Percentiles rank a stretch among this genome's conserved stretches.
Conservation (phyloP, 2,797 vertebrate species). For the Microhierax caerulescens region DNA sequence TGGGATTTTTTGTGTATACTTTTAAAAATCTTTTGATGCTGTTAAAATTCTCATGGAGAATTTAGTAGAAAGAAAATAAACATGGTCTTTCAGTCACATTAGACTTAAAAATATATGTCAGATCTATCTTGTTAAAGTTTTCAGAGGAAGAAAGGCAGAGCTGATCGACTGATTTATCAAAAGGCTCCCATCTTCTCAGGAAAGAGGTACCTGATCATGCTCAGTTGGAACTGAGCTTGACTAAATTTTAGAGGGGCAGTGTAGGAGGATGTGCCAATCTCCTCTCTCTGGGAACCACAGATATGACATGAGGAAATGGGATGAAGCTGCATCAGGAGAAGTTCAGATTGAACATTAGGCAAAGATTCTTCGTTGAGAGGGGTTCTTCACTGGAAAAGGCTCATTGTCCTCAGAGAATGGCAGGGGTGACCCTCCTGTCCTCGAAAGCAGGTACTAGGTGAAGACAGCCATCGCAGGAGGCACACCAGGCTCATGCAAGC, state of each 20-base stretch:
- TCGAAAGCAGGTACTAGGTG: neutral
- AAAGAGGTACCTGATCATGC: neutral
- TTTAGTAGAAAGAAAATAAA: neutral
- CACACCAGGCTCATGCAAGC: neutral
- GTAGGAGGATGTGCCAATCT: neutral
- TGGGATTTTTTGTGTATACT: neutral
- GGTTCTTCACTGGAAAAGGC: neutral
- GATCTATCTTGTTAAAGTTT: neutral
- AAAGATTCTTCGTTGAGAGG: neutral
- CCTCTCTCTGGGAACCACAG: neutral
- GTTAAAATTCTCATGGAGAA: neutral
- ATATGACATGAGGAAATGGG: neutral
- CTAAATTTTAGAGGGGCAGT: neutral
- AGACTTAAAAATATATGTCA: neutral
- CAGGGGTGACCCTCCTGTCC: neutral
- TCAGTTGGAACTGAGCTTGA: neutral
- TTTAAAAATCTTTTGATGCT: neutral
- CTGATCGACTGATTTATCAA: neutral
- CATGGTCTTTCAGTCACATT: neutral
- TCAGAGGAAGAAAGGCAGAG: neutral
- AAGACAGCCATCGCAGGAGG: neutral
- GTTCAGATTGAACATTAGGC: neutral
- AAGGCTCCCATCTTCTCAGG: neutral
- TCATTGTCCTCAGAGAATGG: neutral
- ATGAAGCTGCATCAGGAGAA: neutral